Percentiles rank a stretch among this genome's conserved stretches.
phyloP scores from a whole-genome alignment of 2,888 invertebrate genomes.

The Leptarthrus brevirostris region DNA sequence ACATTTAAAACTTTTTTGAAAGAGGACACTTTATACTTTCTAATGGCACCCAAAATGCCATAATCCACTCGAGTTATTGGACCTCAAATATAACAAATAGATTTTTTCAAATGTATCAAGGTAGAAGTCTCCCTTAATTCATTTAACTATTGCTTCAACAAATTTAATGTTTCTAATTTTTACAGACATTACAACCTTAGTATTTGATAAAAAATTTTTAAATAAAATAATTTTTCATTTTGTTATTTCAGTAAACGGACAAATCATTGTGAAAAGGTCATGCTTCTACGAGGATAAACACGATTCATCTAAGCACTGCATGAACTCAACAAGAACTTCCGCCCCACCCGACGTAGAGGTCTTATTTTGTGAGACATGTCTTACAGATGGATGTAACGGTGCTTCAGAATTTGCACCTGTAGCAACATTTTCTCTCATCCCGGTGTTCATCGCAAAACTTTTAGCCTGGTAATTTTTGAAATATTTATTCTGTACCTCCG shows the following conservation, averaged over 20 bases:
- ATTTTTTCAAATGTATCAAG: no score
- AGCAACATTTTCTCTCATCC: neutral
- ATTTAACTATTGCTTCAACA: no score
- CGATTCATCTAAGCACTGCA: slow-evolving; percentile 53
- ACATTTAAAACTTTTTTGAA: no score
- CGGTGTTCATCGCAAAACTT: slow-evolving; percentile 6
- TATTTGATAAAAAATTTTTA: no score
- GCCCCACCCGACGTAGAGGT: slow-evolving; percentile 54
- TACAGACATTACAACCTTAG: no score
- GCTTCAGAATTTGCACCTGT: slow-evolving; percentile 52
- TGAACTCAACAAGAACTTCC: slow-evolving; percentile 22
- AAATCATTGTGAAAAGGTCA: slow-evolving; percentile 53
- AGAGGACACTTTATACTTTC: no score
- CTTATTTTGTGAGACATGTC: slow-evolving; percentile 55
- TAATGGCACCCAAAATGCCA: no score
- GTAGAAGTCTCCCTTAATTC: no score
- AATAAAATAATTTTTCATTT: slow-evolving; percentile 24
- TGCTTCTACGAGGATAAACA: slow-evolving; percentile 55
- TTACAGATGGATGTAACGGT: slow-evolving; percentile 54
- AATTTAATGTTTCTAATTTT: no score
- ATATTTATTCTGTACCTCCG: no score
- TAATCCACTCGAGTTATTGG: no score
- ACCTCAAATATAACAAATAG: no score
- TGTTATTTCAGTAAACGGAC: slow-evolving; percentile 54
- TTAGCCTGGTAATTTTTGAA: slow-evolving; percentile 19